Percentiles rank a stretch among this genome's conserved stretches.
Conservation (phyloP, 2,888 invertebrate species). For the Petrolisthes manimaculis region DNA sequence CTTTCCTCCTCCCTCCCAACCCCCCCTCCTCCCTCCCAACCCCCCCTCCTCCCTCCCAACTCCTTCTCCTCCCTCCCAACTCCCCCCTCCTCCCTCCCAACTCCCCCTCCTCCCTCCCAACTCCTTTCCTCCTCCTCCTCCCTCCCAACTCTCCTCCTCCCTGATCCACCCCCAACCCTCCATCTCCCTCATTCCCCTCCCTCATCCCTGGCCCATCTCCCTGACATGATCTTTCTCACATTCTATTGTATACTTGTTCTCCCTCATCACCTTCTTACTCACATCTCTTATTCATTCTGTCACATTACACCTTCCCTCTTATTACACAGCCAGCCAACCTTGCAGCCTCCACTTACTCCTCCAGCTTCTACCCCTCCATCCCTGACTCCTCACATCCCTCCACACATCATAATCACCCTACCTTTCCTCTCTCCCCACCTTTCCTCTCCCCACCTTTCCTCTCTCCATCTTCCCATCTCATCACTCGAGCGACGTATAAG, state of each 20-base stretch:
- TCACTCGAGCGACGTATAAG: too few relatives aligned
- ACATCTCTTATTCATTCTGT: too few relatives aligned
- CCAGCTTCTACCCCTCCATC: not conserved
- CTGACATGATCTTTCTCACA: too few relatives aligned
- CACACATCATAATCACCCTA: not conserved
- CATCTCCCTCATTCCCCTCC: not conserved
- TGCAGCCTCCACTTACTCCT: not conserved
- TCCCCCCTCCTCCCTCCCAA: not conserved
- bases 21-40: not conserved
- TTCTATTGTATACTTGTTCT: too few relatives aligned
- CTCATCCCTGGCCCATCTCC: not conserved
- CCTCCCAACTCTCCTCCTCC: not conserved
- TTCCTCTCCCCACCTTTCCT: not conserved
- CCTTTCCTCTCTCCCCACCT: not conserved
- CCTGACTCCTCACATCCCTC: not conserved
- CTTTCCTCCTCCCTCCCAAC: not conserved
- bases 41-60: not conserved
- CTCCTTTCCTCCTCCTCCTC: not conserved
- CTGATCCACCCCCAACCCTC: not conserved
- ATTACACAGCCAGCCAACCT: not conserved
- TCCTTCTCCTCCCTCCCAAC: not conserved
- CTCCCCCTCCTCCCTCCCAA: not conserved
- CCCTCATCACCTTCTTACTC: too few relatives aligned
- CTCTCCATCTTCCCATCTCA: not conserved
- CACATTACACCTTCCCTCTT: too few relatives aligned